Evolutionary conservation across 2,888 invertebrate genomes (phyloP).

Genomic region (Alentia gelatinosa): DNA sequence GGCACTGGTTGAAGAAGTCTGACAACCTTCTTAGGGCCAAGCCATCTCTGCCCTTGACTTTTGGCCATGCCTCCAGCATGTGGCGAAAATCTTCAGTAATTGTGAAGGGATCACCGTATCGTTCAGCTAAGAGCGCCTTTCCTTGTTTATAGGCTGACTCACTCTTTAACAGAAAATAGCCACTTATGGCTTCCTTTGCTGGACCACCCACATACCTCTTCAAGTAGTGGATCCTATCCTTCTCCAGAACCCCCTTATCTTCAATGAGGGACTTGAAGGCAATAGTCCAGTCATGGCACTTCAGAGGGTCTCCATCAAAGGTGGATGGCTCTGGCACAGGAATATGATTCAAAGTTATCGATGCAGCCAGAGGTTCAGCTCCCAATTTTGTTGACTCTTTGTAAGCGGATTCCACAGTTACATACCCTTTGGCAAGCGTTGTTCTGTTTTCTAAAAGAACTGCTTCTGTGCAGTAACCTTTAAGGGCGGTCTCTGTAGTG

Average conservation of each 20-base stretch:
- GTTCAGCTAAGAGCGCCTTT: slow-evolving; percentile 57
- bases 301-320: slow-evolving; percentile 56
- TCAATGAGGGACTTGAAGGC: too few species aligned
- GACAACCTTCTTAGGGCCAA: too few species aligned
- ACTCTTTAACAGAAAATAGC: neutral
- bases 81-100: slow-evolving; percentile 61
- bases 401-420: neutral
- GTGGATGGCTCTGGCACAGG: slow-evolving; percentile 60
- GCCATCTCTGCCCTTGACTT: too few species aligned
- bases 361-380: too few species aligned
- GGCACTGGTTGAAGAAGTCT: slow-evolving; percentile 57
- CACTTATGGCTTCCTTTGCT: too few species aligned
- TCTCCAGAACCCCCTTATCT: neutral
- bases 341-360: slow-evolving; percentile 51
- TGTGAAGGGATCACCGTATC: slow-evolving; percentile 62
- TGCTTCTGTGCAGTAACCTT: neutral
- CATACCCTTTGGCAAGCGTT: neutral
- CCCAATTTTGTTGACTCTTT: neutral
- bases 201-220: too few species aligned
- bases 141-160: slow-evolving; percentile 61
- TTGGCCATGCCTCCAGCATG: slow-evolving; percentile 63
- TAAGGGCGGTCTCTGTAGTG: neutral
- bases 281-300: too few species aligned
- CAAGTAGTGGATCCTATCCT: neutral
- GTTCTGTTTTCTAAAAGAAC: neutral